Evolutionary conservation across 2,888 invertebrate genomes (phyloP).

Genomic region (Spodoptera littoralis): DNA sequence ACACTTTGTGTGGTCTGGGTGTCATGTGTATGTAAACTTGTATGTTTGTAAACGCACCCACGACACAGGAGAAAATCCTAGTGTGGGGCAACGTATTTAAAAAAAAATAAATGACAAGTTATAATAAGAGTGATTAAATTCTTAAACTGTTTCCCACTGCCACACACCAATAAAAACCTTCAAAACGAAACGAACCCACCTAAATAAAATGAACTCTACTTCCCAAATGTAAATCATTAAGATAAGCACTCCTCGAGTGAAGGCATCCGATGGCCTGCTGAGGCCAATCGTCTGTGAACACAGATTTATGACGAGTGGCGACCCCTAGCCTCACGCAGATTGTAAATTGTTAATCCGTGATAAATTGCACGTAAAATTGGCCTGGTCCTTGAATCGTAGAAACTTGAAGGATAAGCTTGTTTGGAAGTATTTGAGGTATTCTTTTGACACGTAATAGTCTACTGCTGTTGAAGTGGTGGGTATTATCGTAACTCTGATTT

Average conservation of each 20-base stretch:
- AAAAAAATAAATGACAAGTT: no score
- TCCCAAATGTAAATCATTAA: conserved; percentile 49
- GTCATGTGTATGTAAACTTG: no score
- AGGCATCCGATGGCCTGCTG: conserved; percentile 26
- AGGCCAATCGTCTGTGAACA: conserved; percentile 46
- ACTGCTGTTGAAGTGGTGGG: no score
- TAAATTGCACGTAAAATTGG: conserved; percentile 58
- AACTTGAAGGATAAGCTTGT: conserved; percentile 23
- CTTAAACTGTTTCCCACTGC: no score
- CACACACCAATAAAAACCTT: neutral
- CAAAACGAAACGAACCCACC: neutral
- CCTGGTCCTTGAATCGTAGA: conserved; percentile 19
- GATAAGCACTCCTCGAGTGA: conserved; percentile 40
- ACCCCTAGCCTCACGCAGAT: conserved; percentile 49
- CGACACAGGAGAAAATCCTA: no score
- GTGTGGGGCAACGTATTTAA: no score
- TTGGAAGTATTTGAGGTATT: neutral
- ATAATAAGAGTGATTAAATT: no score
- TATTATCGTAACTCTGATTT: no score
- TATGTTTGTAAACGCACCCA: no score
- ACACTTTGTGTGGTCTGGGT: no score
- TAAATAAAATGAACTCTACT: conserved; percentile 29
- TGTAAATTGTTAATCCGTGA: conserved; percentile 58
- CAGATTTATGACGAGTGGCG: conserved; percentile 56
- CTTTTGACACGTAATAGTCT: no score